A percentile compares a stretch with the other conserved stretches of the same genome.
Conservation (phyloP, 2,888 invertebrate genomes). For the Gortyna flavago region DNA sequence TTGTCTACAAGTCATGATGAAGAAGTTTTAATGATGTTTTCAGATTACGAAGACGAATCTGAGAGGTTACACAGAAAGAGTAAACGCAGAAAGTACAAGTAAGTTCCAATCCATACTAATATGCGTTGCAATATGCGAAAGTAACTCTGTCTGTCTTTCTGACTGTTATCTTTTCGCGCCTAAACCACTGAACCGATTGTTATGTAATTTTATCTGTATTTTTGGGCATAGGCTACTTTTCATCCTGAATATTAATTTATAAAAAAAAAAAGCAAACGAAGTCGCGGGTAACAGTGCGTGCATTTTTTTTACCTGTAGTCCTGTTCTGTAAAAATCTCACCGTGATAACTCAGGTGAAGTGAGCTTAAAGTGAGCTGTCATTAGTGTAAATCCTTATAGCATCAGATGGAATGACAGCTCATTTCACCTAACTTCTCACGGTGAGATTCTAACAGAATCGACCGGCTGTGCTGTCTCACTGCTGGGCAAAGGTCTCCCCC, state of each 20-base stretch:
- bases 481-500: neutral
- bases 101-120: conserved; percentile 31
- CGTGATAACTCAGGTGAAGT: too few relatives aligned
- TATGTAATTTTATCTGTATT: neutral
- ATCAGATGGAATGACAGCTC: too few relatives aligned
- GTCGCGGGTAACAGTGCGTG: neutral
- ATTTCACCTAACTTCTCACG: too few relatives aligned
- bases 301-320: neutral
- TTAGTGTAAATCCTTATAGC: too few relatives aligned
- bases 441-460: too few relatives aligned
- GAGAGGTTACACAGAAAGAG: conserved; percentile 79
- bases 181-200: neutral
- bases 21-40: conserved; percentile 36
- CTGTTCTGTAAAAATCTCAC: too few relatives aligned
- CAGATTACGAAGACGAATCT: conserved; percentile 79
- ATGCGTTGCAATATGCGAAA: neutral
- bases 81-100: conserved; percentile 81
- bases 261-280: neutral
- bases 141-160: neutral
- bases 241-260: neutral
- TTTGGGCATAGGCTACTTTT: neutral
- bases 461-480: neutral
- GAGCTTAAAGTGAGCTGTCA: too few relatives aligned
- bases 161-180: neutral
- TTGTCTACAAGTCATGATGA: neutral